Evolutionary conservation across 2,797 vertebrate genomes (phyloP), one percentile per base, ranked within the genome.

Genomic region (Spondyliosoma cantharus): DNA sequence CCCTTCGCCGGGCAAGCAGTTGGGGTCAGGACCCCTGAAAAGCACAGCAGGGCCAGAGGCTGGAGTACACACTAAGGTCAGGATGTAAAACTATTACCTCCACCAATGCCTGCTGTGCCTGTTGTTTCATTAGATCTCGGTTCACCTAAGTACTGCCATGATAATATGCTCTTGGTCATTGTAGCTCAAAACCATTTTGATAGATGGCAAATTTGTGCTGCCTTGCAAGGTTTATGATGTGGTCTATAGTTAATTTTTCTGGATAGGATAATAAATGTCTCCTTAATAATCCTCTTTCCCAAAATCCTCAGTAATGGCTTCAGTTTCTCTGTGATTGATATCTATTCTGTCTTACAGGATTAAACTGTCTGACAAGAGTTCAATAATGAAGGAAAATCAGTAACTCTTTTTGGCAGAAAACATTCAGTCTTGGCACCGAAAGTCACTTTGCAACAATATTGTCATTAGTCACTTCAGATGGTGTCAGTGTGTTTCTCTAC

Each of bases 1-100:
- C 58, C 76, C 78, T 11, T 79, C 93, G 86, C 46, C 90, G 92
- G 63, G 89, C 83, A 71, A 90, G 91, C 60, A 94, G 92, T 89
- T 67, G 93, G 93, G 90, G 87, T 76, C 84, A 68, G 93, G 90
- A 86, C 70, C 52, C 54, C 61, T 27, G 7, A 87, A 77, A 61
- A 81, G 62, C 67, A 50, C 56, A 15, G 13, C 74, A 2, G 93
- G 72, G 0, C 74, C 88, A 42, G 96, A 96, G 76, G 92, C 92
- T 29, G 94, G 89, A 87, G 95, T 94, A 87, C 96, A 97, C 88
- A 93, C 96, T 56, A 96, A 98, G 97, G 97, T 98, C 89, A 97
- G 96, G 83, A 85, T 69, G 19, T 27, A 5, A 50, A 77, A 43
- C 7, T 3, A 7, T 76, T 45, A n/a, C 29, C 32, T 25, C 19